Evolutionary conservation across 2,797 vertebrate genomes (phyloP).

Genomic region (Ispidina lecontei): DNA sequence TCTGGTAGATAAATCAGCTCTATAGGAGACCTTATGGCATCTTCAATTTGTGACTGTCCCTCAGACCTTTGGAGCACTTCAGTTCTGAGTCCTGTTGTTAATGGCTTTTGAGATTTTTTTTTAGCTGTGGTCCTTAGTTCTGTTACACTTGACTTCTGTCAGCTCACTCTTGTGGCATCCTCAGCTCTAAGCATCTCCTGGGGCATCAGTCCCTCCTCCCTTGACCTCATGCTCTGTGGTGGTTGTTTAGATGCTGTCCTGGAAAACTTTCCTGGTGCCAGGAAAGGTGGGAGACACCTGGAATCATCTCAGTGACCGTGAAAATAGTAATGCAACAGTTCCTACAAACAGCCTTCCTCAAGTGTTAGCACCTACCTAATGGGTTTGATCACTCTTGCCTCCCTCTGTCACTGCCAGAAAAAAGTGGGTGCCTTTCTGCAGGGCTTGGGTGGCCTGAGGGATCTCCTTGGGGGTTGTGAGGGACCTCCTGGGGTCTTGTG

Average conservation of each 20-base stretch:
- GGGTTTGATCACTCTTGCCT: not conserved
- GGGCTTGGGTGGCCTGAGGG: not conserved
- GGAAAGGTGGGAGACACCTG: not conserved
- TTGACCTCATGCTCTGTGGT: not conserved
- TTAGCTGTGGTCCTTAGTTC: not conserved
- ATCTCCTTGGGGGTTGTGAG: not conserved
- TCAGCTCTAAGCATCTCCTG: not conserved
- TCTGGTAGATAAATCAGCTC: not conserved
- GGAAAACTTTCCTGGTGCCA: not conserved
- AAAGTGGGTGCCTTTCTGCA: not conserved
- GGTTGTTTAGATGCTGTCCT: not conserved
- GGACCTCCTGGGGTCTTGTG: not conserved
- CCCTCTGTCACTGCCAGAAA: not conserved
- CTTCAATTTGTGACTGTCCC: not conserved
- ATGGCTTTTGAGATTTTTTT: not conserved
- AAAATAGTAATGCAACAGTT: not conserved
- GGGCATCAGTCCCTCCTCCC: not conserved
- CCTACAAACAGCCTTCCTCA: not conserved
- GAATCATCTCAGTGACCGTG: not conserved
- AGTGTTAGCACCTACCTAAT: not conserved
- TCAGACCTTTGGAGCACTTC: rapidly evolving
- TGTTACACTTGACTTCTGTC: not conserved
- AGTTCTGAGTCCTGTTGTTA: not conserved
- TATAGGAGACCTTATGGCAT: not conserved
- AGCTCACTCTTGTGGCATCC: not conserved